These are phyloP conservation scores for Canis aureus DNA, from an alignment of 2,113 vertebrate species.

Conservation along the genomic window DNA sequence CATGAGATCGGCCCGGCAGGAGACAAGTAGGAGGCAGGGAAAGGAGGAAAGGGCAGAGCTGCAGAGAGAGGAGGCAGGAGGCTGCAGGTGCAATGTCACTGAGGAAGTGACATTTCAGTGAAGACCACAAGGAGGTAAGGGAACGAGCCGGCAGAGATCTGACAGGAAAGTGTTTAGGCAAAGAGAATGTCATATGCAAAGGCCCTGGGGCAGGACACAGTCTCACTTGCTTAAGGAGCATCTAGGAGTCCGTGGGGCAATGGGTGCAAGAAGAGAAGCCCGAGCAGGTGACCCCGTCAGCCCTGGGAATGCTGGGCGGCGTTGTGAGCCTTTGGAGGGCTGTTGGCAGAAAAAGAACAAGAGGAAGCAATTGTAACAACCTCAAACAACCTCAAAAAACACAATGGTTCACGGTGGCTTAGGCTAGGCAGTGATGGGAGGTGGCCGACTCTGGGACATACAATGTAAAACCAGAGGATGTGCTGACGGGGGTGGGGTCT, in stretches of 20 bases:
- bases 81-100: fast-evolving
- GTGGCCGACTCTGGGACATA: background rate
- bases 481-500: background rate
- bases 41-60: background rate
- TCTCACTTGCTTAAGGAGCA: background rate
- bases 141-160: no score
- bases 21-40: fast-evolving
- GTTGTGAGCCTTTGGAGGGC: background rate
- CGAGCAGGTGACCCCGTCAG: fast-evolving
- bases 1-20: fast-evolving
- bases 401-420: fast-evolving
- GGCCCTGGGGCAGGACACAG: background rate
- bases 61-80: background rate
- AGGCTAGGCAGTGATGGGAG: fast-evolving
- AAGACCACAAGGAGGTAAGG: background rate
- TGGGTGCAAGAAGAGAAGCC: no score
- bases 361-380: background rate
- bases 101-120: background rate
- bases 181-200: background rate
- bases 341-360: background rate
- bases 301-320: fast-evolving
- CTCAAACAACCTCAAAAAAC: fast-evolving
- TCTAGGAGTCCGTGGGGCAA: background rate
- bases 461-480: background rate
- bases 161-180: fast-evolving